phyloP scores from a whole-genome alignment of 35 echinoderm and acorn worm genomes.

The Apostichopus parvimensis region DNA sequence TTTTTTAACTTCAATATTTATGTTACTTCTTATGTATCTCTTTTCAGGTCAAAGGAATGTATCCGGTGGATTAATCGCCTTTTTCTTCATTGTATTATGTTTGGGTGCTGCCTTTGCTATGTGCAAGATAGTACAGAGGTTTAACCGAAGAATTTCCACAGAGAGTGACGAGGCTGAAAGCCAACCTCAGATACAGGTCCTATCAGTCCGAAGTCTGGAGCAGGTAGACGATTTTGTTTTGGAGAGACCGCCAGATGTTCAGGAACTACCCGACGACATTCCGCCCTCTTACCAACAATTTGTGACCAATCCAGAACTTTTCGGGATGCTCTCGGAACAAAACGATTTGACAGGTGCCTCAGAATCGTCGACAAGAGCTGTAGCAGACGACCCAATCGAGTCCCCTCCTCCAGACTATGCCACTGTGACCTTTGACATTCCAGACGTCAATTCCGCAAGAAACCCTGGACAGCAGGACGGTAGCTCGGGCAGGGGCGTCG shows the following conservation, averaged over 20 bases:
- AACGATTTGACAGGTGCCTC: neutral
- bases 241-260: neutral
- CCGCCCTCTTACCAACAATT: conserved; percentile 31
- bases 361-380: neutral
- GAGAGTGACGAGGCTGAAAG: neutral
- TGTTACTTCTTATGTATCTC: neutral
- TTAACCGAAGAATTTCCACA: neutral
- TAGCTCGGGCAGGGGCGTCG: too few species aligned
- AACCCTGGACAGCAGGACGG: neutral
- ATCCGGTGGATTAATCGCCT: neutral
- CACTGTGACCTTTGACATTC: conserved; percentile 13
- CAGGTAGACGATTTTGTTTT: neutral
- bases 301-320: conserved; percentile 19
- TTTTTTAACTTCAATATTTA: neutral
- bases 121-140: neutral
- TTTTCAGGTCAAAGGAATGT: neutral
- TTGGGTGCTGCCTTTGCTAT: neutral
- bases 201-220: conserved; percentile 10
- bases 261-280: conserved; percentile 2
- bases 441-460: neutral
- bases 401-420: conserved; percentile 49
- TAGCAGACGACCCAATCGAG: neutral
- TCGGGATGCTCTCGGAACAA: neutral
- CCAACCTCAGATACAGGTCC: neutral
- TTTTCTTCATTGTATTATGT: neutral